A percentile compares a stretch with the other conserved stretches of the same genome.
These are phyloP conservation scores for Pristionchus japonicus DNA, from an alignment of 2,888 invertebrate genomes.

Conservation along the genomic window DNA sequence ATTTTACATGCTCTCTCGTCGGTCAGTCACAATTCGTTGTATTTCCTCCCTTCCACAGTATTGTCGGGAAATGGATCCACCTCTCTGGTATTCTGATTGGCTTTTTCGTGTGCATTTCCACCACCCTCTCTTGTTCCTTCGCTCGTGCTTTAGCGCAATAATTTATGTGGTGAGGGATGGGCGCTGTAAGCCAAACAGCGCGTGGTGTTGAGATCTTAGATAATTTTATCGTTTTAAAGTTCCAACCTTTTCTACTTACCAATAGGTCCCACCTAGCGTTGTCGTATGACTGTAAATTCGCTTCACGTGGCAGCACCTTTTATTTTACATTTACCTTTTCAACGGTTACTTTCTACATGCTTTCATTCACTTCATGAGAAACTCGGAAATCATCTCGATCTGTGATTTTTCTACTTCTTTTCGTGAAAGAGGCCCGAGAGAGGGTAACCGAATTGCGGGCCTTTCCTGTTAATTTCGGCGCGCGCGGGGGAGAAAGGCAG, in stretches of 20 bases:
- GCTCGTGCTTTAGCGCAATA: neutral
- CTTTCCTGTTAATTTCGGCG: constrained; percentile 27
- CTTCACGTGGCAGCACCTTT: no score
- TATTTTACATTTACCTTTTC: no score
- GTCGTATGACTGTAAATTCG: no score
- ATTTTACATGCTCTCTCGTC: neutral
- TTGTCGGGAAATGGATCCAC: neutral
- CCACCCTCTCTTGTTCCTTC: neutral
- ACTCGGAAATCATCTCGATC: neutral
- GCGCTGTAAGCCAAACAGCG: no score
- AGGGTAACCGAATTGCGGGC: constrained; percentile 16
- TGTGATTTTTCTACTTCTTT: neutral
- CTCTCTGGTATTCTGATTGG: neutral
- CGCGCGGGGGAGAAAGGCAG: neutral
- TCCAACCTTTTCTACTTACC: no score
- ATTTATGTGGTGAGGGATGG: no score
- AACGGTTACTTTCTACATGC: no score
- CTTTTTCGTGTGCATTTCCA: neutral
- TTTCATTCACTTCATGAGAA: neutral
- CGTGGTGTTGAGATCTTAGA: no score
- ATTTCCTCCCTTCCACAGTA: neutral
- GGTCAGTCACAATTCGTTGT: neutral
- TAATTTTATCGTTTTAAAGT: no score
- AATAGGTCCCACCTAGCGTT: no score
- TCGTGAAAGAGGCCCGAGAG: neutral